Evolutionary conservation across 2,113 vertebrate genomes (phyloP).

Genomic region (Zingel zingel): DNA sequence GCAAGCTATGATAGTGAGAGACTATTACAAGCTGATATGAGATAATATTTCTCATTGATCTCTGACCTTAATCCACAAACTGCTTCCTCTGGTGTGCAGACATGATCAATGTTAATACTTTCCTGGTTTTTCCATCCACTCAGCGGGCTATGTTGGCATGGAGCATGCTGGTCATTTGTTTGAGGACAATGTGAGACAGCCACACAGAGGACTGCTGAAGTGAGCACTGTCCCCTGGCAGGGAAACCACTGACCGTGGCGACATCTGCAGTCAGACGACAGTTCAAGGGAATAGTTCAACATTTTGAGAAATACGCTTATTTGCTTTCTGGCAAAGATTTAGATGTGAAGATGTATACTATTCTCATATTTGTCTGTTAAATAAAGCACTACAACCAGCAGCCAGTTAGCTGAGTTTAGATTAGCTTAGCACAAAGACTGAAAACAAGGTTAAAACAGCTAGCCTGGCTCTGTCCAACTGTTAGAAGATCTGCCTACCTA

Average conservation of each 20-base stretch:
- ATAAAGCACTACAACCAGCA: not conserved
- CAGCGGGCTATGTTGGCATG: not conserved
- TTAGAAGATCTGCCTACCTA: not conserved
- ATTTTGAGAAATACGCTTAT: not conserved
- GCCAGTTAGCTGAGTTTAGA: not conserved
- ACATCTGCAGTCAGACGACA: constrained; percentile 38
- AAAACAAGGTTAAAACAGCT: not conserved
- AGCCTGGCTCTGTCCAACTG: not conserved
- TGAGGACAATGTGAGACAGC: constrained; percentile 43
- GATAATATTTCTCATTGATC: not conserved
- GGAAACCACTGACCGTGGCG: constrained; percentile 8
- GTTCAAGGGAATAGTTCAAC: not conserved
- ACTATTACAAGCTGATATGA: not conserved
- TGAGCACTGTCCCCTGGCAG: constrained; percentile 51
- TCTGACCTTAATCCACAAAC: not conserved
- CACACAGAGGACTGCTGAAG: constrained; percentile 46
- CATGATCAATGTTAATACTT: not conserved
- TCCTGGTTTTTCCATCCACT: constrained; percentile 33
- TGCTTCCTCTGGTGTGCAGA: constrained; percentile 7
- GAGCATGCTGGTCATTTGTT: constrained; percentile 17
- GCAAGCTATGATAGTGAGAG: not conserved
- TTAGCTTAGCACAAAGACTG: not conserved
- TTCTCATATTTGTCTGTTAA: not conserved
- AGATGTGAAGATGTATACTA: not conserved
- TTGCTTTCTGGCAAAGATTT: not conserved